These are phyloP conservation scores for Drosophila elegans DNA, from an alignment of 1,140 invertebrate genomes.

Conservation along the genomic window DNA sequence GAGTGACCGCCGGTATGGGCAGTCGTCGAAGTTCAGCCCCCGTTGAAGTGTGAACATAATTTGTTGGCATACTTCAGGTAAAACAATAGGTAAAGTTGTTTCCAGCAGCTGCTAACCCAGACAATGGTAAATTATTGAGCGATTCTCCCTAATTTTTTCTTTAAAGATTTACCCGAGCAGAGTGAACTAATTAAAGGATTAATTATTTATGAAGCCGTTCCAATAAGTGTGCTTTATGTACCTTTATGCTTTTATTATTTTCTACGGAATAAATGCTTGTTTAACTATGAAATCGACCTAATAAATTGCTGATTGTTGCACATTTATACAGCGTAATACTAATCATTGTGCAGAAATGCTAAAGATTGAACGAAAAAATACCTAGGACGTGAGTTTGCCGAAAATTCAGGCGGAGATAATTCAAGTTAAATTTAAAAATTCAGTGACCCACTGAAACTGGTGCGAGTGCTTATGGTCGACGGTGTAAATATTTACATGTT, in stretches of 20 bases:
- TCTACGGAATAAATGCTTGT: constrained; percentile 1
- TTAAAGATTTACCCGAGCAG: too few relatives aligned
- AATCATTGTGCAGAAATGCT: constrained; percentile 10
- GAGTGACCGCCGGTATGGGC: constrained; percentile 18
- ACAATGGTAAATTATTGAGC: constrained; percentile 39
- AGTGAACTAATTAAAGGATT: too few relatives aligned
- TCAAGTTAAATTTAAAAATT: constrained; percentile 49
- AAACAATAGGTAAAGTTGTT: constrained; percentile 44
- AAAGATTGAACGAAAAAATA: constrained; percentile 16
- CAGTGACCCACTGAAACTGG: constrained; percentile 9
- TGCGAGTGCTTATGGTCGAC: constrained; percentile 30
- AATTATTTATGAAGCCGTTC: constrained; percentile 1
- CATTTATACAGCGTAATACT: neutral
- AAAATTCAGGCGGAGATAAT: constrained; percentile 13
- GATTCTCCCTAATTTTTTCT: constrained; percentile 5
- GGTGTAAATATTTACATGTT: constrained; percentile 65
- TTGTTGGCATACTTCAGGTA: constrained; percentile 64
- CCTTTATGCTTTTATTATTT: neutral
- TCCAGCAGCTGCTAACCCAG: constrained; percentile 48
- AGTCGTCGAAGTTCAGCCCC: constrained; percentile 48
- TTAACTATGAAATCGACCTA: constrained; percentile 17
- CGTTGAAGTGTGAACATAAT: constrained; percentile 74
- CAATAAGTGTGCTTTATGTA: neutral
- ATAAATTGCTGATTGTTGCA: neutral
- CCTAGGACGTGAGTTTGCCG: constrained; percentile 21